Evolutionary conservation across 2,888 invertebrate genomes (phyloP).

Genomic region (Lycaena phlaeas): DNA sequence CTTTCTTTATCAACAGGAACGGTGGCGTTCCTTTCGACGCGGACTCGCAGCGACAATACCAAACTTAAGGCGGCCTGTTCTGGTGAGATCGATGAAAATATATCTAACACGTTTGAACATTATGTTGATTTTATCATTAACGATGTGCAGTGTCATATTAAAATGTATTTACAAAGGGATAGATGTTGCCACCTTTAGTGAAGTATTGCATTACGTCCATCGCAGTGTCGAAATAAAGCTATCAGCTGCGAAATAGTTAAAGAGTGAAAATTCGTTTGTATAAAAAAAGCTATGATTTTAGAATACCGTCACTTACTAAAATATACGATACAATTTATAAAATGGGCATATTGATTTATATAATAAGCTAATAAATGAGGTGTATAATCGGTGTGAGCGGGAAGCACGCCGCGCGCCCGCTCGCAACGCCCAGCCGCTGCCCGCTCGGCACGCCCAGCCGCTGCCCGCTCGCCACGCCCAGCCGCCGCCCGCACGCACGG

Average conservation of each 20-base stretch:
- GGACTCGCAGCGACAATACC: too few relatives aligned
- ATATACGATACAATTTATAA: not conserved
- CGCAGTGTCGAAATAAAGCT: not conserved
- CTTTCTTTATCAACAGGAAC: too few relatives aligned
- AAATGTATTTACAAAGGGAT: too few relatives aligned
- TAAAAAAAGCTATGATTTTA: not conserved
- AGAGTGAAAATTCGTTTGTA: not conserved
- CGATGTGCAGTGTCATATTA: too few relatives aligned
- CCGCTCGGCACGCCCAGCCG: not conserved
- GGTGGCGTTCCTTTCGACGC: too few relatives aligned
- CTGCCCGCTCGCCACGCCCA: constrained; percentile 3
- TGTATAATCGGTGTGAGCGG: not conserved
- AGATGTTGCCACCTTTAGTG: not conserved
- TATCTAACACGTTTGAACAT: too few relatives aligned
- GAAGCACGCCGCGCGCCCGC: not conserved
- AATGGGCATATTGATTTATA: not conserved
- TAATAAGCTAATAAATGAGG: not conserved
- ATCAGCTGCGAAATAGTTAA: too few relatives aligned
- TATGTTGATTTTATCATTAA: too few relatives aligned
- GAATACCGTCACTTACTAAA: not conserved
- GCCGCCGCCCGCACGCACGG: constrained; percentile 1
- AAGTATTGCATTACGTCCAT: not conserved
- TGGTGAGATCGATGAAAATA: too few relatives aligned
- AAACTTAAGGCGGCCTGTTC: too few relatives aligned
- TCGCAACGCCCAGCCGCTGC: constrained; percentile 10